Evolutionary conservation across 2,113 vertebrate genomes (phyloP).

Genomic region (Kryptolebias marmoratus): DNA sequence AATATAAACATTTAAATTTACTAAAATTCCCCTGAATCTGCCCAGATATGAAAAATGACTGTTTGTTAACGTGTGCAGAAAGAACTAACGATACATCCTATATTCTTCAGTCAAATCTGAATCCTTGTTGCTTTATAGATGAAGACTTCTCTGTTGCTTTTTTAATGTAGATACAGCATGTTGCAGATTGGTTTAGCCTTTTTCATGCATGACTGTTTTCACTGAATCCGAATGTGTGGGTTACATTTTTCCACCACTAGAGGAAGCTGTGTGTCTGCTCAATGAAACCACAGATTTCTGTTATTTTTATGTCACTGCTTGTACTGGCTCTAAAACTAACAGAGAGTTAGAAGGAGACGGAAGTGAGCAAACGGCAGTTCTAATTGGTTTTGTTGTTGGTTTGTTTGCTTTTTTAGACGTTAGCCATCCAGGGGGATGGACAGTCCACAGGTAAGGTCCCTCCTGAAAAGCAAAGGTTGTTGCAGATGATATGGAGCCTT

Average conservation of each 20-base stretch:
- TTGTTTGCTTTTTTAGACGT: constrained; percentile 38
- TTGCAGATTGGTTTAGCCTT: neutral
- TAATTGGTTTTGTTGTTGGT: neutral
- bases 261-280: constrained; percentile 17
- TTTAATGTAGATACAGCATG: too few relatives aligned
- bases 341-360: neutral
- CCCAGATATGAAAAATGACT: too few relatives aligned
- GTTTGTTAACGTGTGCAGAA: too few relatives aligned
- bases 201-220: neutral
- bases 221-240: neutral
- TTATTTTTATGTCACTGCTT: neutral
- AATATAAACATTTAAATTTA: too few relatives aligned
- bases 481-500: neutral
- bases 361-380: neutral
- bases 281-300: neutral
- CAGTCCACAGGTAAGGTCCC: constrained; percentile 38
- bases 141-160: too few relatives aligned
- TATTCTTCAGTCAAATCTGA: too few relatives aligned
- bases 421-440: neutral
- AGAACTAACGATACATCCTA: too few relatives aligned
- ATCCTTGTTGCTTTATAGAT: too few relatives aligned
- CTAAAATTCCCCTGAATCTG: too few relatives aligned
- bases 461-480: neutral
- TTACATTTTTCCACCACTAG: constrained; percentile 23
- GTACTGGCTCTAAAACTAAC: neutral